phyloP scores from a whole-genome alignment of 2,888 invertebrate genomes.

The Aleiodes testaceus region DNA sequence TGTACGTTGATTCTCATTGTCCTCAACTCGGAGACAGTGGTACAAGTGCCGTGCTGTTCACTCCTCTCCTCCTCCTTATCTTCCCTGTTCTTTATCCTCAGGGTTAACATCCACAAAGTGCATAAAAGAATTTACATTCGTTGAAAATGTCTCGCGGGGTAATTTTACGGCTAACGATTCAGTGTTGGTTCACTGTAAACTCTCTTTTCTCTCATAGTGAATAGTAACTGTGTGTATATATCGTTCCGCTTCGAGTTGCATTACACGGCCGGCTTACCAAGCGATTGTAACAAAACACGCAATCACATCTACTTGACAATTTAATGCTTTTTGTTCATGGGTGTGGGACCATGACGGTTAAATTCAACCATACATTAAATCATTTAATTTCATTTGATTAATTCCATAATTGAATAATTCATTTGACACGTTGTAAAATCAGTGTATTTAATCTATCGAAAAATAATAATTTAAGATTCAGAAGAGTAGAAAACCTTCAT shows the following conservation, averaged over 20 bases:
- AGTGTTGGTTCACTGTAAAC: slow-evolving; percentile 1
- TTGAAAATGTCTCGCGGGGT: slow-evolving; percentile 37
- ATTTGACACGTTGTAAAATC: neutral
- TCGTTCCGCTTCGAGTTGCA: slow-evolving; percentile 43
- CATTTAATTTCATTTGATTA: neutral
- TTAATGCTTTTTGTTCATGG: slow-evolving; percentile 29
- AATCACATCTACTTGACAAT: slow-evolving; percentile 36
- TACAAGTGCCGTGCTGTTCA: too few species aligned
- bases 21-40: neutral
- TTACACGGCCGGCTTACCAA: slow-evolving; percentile 37
- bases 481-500: slow-evolving; percentile 22
- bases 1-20: neutral
- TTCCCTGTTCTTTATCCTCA: neutral
- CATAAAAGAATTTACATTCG: slow-evolving; percentile 42
- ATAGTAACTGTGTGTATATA: neutral
- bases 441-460: too few species aligned
- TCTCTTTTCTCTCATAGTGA: neutral
- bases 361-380: slow-evolving; percentile 15
- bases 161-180: slow-evolving; percentile 40
- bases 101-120: slow-evolving; percentile 25
- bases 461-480: slow-evolving; percentile 8
- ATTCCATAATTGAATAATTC: neutral
- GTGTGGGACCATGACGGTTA: slow-evolving; percentile 8
- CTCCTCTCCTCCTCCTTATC: neutral
- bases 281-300: slow-evolving; percentile 40